Percentiles rank a stretch among this genome's conserved stretches.
phyloP scores from a whole-genome alignment of 2,113 vertebrate species.

The Vicugna pacos region DNA sequence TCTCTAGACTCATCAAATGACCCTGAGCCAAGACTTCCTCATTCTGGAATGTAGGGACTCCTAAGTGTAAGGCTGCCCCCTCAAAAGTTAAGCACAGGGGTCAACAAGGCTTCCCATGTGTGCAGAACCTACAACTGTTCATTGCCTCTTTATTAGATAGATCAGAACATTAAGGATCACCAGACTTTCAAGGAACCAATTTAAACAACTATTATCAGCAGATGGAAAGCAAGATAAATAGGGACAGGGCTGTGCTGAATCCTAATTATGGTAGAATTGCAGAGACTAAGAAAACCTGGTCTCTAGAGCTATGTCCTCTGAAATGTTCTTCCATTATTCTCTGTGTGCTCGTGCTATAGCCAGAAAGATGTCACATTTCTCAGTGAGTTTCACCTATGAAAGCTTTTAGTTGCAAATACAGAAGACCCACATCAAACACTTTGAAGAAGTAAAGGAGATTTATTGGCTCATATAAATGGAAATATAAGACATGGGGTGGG shows the following conservation, averaged over 20 bases:
- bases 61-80: not conserved
- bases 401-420: constrained; percentile 29
- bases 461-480: not conserved
- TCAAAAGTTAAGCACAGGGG: not conserved
- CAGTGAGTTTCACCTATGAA: not conserved
- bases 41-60: not conserved
- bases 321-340: not conserved
- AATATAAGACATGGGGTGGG: not conserved
- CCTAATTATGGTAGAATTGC: not conserved
- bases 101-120: not conserved
- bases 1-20: not conserved
- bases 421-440: not conserved
- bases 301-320: not conserved
- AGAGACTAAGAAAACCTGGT: not conserved
- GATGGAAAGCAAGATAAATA: constrained; percentile 8
- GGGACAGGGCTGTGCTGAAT: not conserved
- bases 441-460: not conserved
- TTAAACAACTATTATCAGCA: not conserved
- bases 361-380: not conserved
- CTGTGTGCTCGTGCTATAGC: not conserved
- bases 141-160: not conserved
- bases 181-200: not conserved
- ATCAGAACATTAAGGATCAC: not conserved
- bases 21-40: not conserved
- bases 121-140: not conserved